These are phyloP conservation scores for Petrocephalus schoutedeni DNA, from an alignment of 2,797 vertebrate genomes.

Conservation along the genomic window DNA sequence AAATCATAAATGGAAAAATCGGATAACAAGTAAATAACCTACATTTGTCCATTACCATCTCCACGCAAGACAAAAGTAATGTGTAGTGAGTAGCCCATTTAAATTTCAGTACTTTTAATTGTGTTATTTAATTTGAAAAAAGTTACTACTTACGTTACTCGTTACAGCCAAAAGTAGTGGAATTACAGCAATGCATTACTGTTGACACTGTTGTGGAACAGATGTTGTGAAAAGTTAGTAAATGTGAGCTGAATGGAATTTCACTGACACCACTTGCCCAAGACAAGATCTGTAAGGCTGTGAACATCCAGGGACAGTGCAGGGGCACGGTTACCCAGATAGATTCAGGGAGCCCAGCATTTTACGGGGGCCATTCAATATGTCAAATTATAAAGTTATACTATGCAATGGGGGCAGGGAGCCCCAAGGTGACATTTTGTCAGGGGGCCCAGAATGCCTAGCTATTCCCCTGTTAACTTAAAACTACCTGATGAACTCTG, in stretches of 20 bases:
- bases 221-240: neutral
- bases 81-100: no score
- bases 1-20: no score
- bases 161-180: no score
- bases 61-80: no score
- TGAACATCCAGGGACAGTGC: neutral
- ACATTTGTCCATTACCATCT: no score
- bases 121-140: no score
- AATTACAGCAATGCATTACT: no score
- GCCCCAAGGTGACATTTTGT: no score
- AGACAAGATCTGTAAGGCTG: neutral
- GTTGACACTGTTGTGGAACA: no score
- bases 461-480: neutral
- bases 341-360: neutral
- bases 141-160: no score
- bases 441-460: neutral
- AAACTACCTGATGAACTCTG: neutral
- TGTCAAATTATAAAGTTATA: neutral
- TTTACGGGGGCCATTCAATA: neutral
- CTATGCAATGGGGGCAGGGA: neutral
- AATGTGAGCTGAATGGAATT: neutral
- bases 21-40: no score
- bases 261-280: neutral
- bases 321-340: neutral
- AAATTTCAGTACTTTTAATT: no score